Percentiles rank a stretch among this genome's conserved stretches.
These are phyloP conservation scores for Stictocephala bisonia DNA, from an alignment of 2,888 invertebrate genomes.

Conservation along the genomic window DNA sequence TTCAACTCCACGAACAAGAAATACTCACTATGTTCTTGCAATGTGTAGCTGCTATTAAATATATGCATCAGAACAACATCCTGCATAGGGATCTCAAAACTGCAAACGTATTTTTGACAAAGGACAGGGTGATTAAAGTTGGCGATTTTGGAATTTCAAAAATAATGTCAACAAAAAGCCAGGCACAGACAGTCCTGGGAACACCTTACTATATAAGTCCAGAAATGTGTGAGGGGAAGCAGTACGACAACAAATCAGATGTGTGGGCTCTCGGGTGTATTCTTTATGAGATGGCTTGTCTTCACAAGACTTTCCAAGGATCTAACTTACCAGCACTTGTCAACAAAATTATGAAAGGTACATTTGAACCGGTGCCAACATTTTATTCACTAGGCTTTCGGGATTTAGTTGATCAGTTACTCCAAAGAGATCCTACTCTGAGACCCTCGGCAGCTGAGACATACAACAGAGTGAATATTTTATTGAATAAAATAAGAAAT, in stretches of 20 bases:
- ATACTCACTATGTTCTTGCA: constrained; percentile 74
- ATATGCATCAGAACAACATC: constrained; percentile 77
- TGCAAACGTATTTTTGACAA: constrained; percentile 78
- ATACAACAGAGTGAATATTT: neutral
- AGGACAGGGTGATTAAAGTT: constrained; percentile 74
- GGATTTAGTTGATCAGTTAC: constrained; percentile 71
- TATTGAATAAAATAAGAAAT: neutral
- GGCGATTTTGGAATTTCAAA: constrained; percentile 84
- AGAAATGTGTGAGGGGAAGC: constrained; percentile 82
- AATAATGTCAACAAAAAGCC: constrained; percentile 74
- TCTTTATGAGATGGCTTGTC: constrained; percentile 78
- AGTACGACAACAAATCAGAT: constrained; percentile 81
- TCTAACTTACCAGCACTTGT: constrained; percentile 78
- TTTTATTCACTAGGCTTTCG: constrained; percentile 74
- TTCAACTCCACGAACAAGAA: constrained; percentile 71
- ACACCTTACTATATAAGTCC: constrained; percentile 80
- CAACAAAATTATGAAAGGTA: constrained; percentile 76
- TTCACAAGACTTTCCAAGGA: constrained; percentile 79
- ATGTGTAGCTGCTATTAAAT: constrained; percentile 75
- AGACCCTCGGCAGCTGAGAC: constrained; percentile 74
- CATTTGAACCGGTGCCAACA: constrained; percentile 74
- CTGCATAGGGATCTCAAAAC: constrained; percentile 78
- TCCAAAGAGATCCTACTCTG: constrained; percentile 72
- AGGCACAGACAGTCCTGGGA: constrained; percentile 77
- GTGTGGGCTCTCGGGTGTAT: constrained; percentile 84